Percentiles rank a stretch among this genome's conserved stretches.
Conservation (phyloP, 1,140 invertebrate genomes). For the Pristionchus pacificus region DNA sequence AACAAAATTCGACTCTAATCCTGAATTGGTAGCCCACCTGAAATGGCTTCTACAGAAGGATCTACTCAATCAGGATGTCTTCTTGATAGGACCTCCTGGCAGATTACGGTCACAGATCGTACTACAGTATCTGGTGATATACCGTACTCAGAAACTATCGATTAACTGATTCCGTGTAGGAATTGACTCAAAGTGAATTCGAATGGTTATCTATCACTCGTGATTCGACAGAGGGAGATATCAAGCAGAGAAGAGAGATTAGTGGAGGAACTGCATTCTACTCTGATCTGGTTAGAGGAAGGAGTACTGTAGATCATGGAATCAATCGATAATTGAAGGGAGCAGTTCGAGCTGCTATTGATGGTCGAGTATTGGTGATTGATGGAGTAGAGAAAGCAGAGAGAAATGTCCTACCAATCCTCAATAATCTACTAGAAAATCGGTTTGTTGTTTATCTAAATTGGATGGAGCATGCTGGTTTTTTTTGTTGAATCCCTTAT, state of each 20-base stretch:
- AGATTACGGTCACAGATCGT: constrained; percentile 73
- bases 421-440: constrained; percentile 98
- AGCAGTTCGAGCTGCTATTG: constrained; percentile 80
- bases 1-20: constrained; percentile 18
- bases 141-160: neutral
- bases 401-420: constrained; percentile 86
- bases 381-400: constrained; percentile 97
- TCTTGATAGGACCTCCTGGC: constrained; percentile 84
- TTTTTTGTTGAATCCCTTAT: neutral
- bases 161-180: constrained; percentile 53
- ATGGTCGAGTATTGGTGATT: constrained; percentile 82
- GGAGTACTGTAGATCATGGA: constrained; percentile 4
- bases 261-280: constrained; percentile 78
- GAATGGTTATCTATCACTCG: constrained; percentile 88
- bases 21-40: constrained; percentile 34
- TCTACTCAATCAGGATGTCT: constrained; percentile 85
- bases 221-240: constrained; percentile 91
- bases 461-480: no score
- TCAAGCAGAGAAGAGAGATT: constrained; percentile 92
- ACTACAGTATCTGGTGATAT: constrained; percentile 70
- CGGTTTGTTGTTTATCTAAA: constrained; percentile 35
- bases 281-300: constrained; percentile 76
- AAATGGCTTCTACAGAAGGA: constrained; percentile 62
- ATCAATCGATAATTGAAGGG: constrained; percentile 63
- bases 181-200: constrained; percentile 79